These are phyloP conservation scores for Rhamphomyia laevipes DNA, from an alignment of 2,888 invertebrate genomes.

Conservation along the genomic window DNA sequence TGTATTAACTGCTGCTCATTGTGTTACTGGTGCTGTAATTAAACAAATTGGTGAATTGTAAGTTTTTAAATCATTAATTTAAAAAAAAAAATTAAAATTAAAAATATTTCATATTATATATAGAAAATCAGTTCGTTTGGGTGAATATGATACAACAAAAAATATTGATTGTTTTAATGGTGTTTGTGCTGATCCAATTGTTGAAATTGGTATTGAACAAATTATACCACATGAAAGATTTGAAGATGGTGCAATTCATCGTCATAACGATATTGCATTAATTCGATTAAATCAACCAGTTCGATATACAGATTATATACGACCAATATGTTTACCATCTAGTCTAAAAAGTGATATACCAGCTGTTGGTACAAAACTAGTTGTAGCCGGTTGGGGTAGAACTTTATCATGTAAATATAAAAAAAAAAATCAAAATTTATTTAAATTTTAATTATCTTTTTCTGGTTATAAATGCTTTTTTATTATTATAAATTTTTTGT, in stretches of 20 bases:
- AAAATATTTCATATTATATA: slow-evolving; percentile 8
- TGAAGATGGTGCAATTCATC: slow-evolving; percentile 43
- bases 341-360: slow-evolving; percentile 17
- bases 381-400: slow-evolving; percentile 53
- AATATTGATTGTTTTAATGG: slow-evolving; percentile 32
- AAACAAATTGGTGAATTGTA: slow-evolving; percentile 43
- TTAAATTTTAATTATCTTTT: background rate
- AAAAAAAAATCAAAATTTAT: background rate
- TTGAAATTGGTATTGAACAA: slow-evolving; percentile 51
- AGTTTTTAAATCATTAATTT: slow-evolving; percentile 23
- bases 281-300: slow-evolving; percentile 48
- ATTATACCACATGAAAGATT: slow-evolving; percentile 54
- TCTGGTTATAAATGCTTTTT: background rate
- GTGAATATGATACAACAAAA: slow-evolving; percentile 29
- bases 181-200: slow-evolving; percentile 40
- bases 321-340: slow-evolving; percentile 49
- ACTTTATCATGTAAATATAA: slow-evolving; percentile 31
- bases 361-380: slow-evolving; percentile 25
- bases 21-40: slow-evolving; percentile 42
- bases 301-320: slow-evolving; percentile 42
- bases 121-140: slow-evolving; percentile 27
- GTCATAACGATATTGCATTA: slow-evolving; percentile 60
- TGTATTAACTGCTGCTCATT: slow-evolving; percentile 51
- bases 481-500: background rate
- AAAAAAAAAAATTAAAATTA: background rate